Percentiles rank a stretch among this genome's conserved stretches.
Conservation (phyloP, 2,888 invertebrate genomes). For the Ariolimax columbianus region DNA sequence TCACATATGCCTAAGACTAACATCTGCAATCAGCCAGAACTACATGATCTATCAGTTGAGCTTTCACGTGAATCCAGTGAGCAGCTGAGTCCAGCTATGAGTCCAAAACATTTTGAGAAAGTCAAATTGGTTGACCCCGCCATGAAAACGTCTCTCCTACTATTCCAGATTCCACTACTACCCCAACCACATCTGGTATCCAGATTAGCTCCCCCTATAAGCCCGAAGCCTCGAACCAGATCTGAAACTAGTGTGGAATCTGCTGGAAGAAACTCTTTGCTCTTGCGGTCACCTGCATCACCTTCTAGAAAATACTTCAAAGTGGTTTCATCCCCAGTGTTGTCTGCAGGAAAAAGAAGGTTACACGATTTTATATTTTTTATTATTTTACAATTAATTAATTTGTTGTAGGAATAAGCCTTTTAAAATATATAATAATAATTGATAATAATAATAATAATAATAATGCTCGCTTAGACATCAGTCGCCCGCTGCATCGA, state of each 20-base stretch:
- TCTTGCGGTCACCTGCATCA: constrained; percentile 4
- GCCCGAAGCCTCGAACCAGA: constrained; percentile 1
- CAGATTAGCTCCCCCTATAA: constrained; percentile 15
- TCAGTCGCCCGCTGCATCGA: too few species aligned
- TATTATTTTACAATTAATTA: too few species aligned
- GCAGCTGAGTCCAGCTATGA: neutral
- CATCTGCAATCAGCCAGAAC: neutral
- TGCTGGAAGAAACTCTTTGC: neutral
- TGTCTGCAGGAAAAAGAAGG: constrained; percentile 16
- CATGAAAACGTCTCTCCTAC: neutral
- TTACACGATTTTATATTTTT: neutral
- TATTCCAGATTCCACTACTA: neutral
- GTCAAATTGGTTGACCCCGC: neutral
- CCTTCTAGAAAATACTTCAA: constrained; percentile 32
- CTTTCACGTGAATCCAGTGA: neutral
- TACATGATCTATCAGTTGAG: neutral
- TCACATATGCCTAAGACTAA: neutral
- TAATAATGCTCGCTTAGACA: too few species aligned
- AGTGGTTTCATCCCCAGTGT: neutral
- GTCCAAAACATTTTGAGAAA: neutral
- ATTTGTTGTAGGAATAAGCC: too few species aligned
- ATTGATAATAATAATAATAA: too few species aligned
- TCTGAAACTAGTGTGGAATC: constrained; percentile 30
- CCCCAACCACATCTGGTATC: neutral
- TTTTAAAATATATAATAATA: too few species aligned